phyloP scores from a whole-genome alignment of 2,797 vertebrate genomes.

The Malacoctenus gilli region DNA sequence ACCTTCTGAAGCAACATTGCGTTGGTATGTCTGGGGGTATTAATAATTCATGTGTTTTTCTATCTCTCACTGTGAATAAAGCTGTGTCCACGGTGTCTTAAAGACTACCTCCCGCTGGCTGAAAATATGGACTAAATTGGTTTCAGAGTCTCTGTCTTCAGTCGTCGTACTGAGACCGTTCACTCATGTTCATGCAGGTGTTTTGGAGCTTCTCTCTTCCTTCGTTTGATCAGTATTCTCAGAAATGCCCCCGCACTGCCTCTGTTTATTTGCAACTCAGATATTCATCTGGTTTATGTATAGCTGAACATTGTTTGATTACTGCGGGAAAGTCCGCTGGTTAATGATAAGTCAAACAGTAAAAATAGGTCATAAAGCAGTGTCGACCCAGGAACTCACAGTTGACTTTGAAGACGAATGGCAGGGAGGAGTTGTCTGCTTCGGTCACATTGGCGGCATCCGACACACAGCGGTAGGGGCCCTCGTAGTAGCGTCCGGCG shows the following conservation, averaged over 20 bases:
- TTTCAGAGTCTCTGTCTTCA: conserved; percentile 25
- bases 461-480: conserved; percentile 80
- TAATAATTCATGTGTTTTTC: conserved; percentile 67
- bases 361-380: conserved; percentile 17
- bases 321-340: conserved; percentile 1
- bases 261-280: background rate
- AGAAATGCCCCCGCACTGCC: background rate
- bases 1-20: conserved; percentile 29
- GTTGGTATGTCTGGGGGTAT: conserved; percentile 44
- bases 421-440: conserved; percentile 59
- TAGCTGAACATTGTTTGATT: no score
- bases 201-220: conserved; percentile 8
- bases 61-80: conserved; percentile 53
- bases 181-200: conserved; percentile 11
- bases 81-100: conserved; percentile 44
- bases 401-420: conserved; percentile 73
- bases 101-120: conserved; percentile 44
- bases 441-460: conserved; percentile 41
- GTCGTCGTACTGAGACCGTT: conserved; percentile 18
- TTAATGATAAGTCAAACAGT: conserved; percentile 21
- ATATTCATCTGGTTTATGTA: no score
- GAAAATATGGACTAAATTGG: conserved; percentile 41
- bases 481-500: conserved; percentile 33
- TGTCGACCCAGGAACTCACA: conserved; percentile 83
- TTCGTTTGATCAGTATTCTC: conserved; percentile 2